Evolutionary conservation across 2,113 vertebrate species (phyloP), one percentile per base, ranked within the genome.

Genomic region (Elephantulus edwardii): DNA sequence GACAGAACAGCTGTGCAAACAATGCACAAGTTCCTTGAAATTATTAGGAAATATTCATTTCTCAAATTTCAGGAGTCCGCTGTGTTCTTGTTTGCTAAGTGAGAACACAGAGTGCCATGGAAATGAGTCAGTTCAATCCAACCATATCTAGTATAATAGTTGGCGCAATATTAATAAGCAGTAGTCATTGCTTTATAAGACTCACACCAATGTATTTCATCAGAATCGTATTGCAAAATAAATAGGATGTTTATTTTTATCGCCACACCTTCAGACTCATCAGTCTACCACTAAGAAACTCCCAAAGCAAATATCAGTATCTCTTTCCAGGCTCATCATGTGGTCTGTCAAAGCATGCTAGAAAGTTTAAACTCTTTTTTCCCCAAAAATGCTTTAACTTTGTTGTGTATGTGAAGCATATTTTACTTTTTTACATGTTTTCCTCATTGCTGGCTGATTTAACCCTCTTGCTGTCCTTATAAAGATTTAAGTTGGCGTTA

Each of bases 1-100:
- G 50, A 94, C 93, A 70, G 56, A 75, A 74, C 89, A 94, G 83
- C 94, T 96, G 90, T 92, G 76, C 75, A 96, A 94, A 95, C 62
- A 90, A 78, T 20, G 56, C 24, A 30, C 46, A 52, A 58, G 64
- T 91, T 95, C 83, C 79, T 90, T 92, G 60, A 87, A 90, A 93
- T 93, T 79, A 80, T 75, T 28, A 88, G 82, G 92, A 90, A 92
- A 91, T 35, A 50, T 88, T 89, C 78, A 58, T 5, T 3, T 90
- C 85, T 92, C 89, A 44, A 44, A 75, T 85, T 88, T 91, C 83
- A 70, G 89, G 40, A 87, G 89, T 50, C 87, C 70, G 70, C 16
- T 58, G 84, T 92, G 95, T 95, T 92, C 95, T 11, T 88, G 83
- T 95, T 92, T 95, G 83, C 79, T 64, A 46, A 92, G 58, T 22